These are phyloP conservation scores for Yoshiicerus persimilis DNA, from an alignment of 1,140 invertebrate species.

Conservation along the genomic window DNA sequence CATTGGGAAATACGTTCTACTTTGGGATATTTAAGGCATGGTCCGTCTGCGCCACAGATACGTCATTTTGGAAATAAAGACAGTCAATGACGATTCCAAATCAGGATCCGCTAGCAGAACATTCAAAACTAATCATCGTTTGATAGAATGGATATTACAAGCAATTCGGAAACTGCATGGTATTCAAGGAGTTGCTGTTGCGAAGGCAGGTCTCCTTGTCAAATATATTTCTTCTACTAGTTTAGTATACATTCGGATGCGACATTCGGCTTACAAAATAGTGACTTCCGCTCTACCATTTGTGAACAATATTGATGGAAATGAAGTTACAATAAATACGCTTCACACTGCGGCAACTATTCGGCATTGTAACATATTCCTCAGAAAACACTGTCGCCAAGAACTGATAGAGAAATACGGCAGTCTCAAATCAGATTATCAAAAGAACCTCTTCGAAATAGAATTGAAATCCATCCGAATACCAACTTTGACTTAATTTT, in stretches of 20 bases:
- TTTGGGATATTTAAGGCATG: too few relatives aligned
- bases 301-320: slow-evolving; percentile 21
- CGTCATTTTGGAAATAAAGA: slow-evolving; percentile 15
- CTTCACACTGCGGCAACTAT: slow-evolving; percentile 41
- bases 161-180: slow-evolving; percentile 39
- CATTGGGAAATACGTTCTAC: too few relatives aligned
- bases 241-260: slow-evolving; percentile 30
- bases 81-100: background rate
- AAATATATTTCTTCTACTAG: slow-evolving; percentile 32
- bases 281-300: slow-evolving; percentile 35
- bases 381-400: slow-evolving; percentile 19
- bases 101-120: background rate
- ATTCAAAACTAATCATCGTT: background rate
- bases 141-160: slow-evolving; percentile 31
- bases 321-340: background rate
- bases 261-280: slow-evolving; percentile 33
- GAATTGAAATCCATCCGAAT: background rate
- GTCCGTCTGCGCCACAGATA: background rate
- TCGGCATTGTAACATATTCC: slow-evolving; percentile 38
- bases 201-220: slow-evolving; percentile 21
- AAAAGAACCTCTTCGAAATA: slow-evolving; percentile 21
- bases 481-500: background rate
- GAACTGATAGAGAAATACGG: slow-evolving; percentile 29
- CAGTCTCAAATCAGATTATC: slow-evolving; percentile 33
- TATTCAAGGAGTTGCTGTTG: slow-evolving; percentile 35